Evolutionary conservation across 2,113 vertebrate species (phyloP).

Genomic region (Arvicanthis niloticus): DNA sequence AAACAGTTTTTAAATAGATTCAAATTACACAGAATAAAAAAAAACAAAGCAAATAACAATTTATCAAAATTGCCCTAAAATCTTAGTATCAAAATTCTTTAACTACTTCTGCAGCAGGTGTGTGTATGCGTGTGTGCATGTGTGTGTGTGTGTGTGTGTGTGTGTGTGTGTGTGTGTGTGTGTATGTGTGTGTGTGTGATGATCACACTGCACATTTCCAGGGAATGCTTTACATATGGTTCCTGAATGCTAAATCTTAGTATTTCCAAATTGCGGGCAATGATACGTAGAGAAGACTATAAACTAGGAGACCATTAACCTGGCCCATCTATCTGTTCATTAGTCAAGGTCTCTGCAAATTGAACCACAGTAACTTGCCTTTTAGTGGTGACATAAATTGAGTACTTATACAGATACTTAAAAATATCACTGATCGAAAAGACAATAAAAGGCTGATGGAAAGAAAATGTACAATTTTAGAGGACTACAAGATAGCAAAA

Average conservation of each 20-base stretch:
- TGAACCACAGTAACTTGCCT: not conserved
- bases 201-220: not conserved
- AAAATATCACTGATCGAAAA: not conserved
- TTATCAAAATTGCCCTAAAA: not conserved
- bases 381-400: not conserved
- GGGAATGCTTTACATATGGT: not conserved
- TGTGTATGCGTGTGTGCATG: not conserved
- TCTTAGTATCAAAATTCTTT: not conserved
- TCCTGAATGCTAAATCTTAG: not conserved
- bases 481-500: not conserved
- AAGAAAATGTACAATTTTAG: not conserved
- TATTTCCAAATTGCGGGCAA: not conserved
- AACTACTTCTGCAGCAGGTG: not conserved
- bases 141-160: not conserved
- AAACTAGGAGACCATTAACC: fast-evolving
- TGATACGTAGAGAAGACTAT: not conserved
- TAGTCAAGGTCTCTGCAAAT: not conserved
- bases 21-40: not conserved
- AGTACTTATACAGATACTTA: not conserved
- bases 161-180: not conserved
- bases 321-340: not conserved
- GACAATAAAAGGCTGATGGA: not conserved
- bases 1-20: not conserved
- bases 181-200: too few relatives aligned
- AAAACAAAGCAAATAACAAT: not conserved